phyloP scores from a whole-genome alignment of 2,888 invertebrate genomes.

The Saturnia japonica region DNA sequence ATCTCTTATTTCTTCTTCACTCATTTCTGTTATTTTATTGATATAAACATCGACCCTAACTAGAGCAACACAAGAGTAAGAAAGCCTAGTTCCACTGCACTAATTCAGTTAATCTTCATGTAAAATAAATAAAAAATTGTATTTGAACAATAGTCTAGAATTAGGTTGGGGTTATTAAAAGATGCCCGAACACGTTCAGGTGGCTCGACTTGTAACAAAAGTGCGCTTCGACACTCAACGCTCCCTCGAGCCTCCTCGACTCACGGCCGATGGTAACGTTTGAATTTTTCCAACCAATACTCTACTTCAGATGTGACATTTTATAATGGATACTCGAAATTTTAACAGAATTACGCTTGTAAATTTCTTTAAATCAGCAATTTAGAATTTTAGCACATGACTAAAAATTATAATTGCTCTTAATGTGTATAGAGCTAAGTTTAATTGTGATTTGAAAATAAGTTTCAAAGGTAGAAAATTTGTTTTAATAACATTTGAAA shows the following conservation, averaged over 20 bases:
- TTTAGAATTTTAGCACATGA: background rate
- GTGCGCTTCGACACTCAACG: conserved; percentile 41
- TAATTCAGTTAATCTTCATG: background rate
- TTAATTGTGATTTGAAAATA: background rate
- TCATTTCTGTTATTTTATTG: background rate
- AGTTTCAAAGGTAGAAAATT: too few species aligned
- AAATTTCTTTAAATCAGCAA: background rate
- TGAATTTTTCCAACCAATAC: conserved; percentile 50
- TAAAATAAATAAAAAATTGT: conserved; percentile 21
- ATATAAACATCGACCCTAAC: background rate
- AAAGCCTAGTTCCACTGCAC: background rate
- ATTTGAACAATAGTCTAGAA: conserved; percentile 55
- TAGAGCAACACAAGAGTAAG: background rate
- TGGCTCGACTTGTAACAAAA: conserved; percentile 44
- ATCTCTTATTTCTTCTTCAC: background rate
- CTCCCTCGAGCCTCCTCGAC: conserved; percentile 51
- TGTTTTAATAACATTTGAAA: too few species aligned
- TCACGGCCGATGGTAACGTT: conserved; percentile 50
- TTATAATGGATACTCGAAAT: conserved; percentile 29
- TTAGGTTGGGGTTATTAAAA: conserved; percentile 53
- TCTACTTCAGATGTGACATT: conserved; percentile 34
- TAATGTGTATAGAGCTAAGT: background rate
- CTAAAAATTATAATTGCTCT: background rate
- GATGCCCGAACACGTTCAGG: conserved; percentile 57
- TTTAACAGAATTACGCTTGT: conserved; percentile 16